Base-by-base conservation (phyloP, 2,113 vertebrate genomes). In the Onychorhynchus coronatus region DNA sequence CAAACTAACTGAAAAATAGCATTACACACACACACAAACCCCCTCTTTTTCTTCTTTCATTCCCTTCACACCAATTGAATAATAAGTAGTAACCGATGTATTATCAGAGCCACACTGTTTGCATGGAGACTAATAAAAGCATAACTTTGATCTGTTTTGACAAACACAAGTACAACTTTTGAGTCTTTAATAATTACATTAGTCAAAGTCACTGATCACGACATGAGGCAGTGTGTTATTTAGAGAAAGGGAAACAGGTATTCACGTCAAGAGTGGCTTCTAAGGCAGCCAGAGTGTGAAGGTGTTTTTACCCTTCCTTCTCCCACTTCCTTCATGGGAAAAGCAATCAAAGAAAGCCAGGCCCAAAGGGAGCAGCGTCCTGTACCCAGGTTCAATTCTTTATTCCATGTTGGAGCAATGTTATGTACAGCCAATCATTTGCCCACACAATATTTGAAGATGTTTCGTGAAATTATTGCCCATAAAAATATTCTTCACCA, bases 71-170 rank as follows among this genome's bases (percentile, higher is more conserved):
- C 56, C 80, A 75, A 33, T 22, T 75, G 83, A 93, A 91, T 91
- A 88, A 53, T 95, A 96, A 93, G 59, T 78, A 78, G 72, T 37
- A 95, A 44, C 78, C 14, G 1, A 50, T 93, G 58, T 71, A 71
- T 93, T 71, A 90, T 81, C 50, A 91, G 42, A 93, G 28, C 52
- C 72, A 78, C 79, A 42, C 49, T 72, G 71, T 74, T 83, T 88
- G 83, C 79, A n/a, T 77, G 44, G 88, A 92, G 85, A 65, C 88
- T 92, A 87, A 95, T 81, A 93, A 91, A 96, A 95, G 76, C 68
- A 72, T 81, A 93, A 92, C 76, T 95, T 93, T 89, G 92, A 96
- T 95, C 91, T 96, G 76, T 93, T 96, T 92, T 96, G 96, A 95
- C 92, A 96, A 95, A 95, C 1, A 5, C 85, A 92, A 90, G 55